A percentile compares a stretch with the other conserved stretches of the same genome.
These are phyloP conservation scores for Eolophus roseicapilla DNA, from an alignment of 2,113 vertebrate species.

Conservation along the genomic window DNA sequence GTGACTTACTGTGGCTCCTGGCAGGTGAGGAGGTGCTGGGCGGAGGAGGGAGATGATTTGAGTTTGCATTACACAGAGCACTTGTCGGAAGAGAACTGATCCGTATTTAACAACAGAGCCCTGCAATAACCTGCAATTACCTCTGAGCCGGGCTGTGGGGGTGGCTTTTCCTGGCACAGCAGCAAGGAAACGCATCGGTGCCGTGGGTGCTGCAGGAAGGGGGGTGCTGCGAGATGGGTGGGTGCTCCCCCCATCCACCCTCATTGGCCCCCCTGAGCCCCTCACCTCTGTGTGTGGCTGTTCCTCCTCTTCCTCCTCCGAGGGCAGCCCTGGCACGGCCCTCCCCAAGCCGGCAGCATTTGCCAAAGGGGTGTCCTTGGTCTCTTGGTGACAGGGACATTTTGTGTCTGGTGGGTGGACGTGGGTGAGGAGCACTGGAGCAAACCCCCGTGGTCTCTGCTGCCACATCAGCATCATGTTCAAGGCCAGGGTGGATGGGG, in stretches of 20 bases:
- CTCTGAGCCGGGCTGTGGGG: background rate
- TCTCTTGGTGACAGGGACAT: background rate
- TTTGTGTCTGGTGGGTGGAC: background rate
- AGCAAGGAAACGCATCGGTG: background rate
- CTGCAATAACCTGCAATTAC: background rate
- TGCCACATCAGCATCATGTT: background rate
- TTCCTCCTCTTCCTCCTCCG: rapidly evolving
- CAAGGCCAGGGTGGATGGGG: background rate
- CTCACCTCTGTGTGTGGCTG: rapidly evolving
- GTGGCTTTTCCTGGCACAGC: background rate
- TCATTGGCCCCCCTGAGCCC: background rate
- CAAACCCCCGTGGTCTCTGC: background rate
- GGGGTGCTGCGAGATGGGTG: background rate
- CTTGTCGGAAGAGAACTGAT: constrained; percentile 18
- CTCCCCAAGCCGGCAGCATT: background rate
- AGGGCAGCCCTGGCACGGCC: background rate
- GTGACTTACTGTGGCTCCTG: rapidly evolving
- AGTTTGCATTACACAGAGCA: background rate
- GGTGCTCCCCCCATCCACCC: background rate
- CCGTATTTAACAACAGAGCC: background rate
- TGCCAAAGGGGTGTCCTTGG: background rate
- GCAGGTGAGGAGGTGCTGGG: background rate
- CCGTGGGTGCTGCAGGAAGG: background rate
- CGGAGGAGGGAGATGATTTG: background rate
- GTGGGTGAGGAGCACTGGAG: background rate